phyloP scores from a whole-genome alignment of 92 coral and sea anemone genomes.

The Pocillopora meandrina region DNA sequence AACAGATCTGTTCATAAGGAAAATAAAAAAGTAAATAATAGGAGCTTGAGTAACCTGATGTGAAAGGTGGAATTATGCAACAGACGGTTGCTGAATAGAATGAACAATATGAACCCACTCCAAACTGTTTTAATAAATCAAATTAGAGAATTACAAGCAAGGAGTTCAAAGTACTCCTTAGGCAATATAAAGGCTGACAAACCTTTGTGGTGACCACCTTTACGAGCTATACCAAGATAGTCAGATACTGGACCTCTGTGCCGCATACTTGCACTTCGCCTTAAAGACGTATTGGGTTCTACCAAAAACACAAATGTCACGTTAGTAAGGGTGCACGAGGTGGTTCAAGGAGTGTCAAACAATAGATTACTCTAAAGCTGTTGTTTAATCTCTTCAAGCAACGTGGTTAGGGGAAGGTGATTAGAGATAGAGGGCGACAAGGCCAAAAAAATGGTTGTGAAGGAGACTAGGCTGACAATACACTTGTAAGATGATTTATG shows the following conservation, averaged over 20 bases:
- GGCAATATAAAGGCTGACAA: background rate
- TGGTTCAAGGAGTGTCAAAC: too few species aligned
- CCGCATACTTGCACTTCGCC: conserved; percentile 35
- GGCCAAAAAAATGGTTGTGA: too few species aligned
- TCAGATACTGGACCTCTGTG: conserved; percentile 10
- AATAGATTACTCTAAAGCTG: too few species aligned
- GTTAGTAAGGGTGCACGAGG: too few species aligned
- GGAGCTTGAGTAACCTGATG: background rate
- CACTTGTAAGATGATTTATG: too few species aligned
- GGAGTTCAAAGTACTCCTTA: background rate
- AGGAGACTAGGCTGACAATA: too few species aligned
- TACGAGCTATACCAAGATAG: conserved; percentile 28
- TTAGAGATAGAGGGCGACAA: too few species aligned
- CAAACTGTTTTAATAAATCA: background rate
- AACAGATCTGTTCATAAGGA: conserved; percentile 19
- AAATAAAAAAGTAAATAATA: background rate
- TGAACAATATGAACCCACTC: background rate
- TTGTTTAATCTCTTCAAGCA: too few species aligned
- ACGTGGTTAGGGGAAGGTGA: too few species aligned
- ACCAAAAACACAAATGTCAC: background rate
- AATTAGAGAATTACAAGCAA: background rate
- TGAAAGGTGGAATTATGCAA: too few species aligned
- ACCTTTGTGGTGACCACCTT: conserved; percentile 50
- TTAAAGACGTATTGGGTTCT: conserved; percentile 19
- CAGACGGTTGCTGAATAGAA: too few species aligned